A percentile compares a stretch with the other conserved stretches of the same genome.
phyloP scores from a whole-genome alignment of 2,113 vertebrate genomes.

The Muntiacus reevesi region DNA sequence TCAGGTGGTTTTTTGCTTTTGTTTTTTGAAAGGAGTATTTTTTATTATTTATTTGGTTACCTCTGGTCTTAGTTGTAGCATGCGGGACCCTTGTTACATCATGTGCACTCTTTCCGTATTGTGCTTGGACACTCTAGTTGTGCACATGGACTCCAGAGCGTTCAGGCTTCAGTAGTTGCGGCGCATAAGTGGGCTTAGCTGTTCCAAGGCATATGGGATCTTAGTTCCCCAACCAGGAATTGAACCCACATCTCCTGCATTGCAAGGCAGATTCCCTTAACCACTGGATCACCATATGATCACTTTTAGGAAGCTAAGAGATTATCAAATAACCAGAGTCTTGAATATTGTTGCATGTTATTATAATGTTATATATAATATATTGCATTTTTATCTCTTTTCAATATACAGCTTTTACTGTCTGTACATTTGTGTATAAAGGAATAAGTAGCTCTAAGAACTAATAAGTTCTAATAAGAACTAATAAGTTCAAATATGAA shows the following conservation, averaged over 20 bases:
- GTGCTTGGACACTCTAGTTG: background rate
- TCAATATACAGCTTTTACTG: background rate
- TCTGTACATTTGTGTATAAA: background rate
- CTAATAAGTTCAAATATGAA: background rate
- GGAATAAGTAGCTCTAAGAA: background rate
- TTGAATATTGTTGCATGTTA: background rate
- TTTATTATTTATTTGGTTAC: background rate
- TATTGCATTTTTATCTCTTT: background rate
- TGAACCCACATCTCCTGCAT: background rate
- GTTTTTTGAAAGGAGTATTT: background rate
- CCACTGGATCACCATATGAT: background rate
- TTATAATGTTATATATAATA: background rate
- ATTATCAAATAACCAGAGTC: background rate
- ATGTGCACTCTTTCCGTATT: fast-evolving
- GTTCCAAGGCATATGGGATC: background rate
- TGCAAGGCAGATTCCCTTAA: background rate
- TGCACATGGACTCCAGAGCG: background rate
- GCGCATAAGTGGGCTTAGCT: background rate
- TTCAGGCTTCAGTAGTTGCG: background rate
- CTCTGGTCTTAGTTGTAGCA: background rate
- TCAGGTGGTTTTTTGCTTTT: background rate
- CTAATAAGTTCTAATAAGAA: background rate
- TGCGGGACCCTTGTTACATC: background rate
- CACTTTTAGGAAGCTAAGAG: background rate
- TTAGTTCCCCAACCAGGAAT: background rate